These are phyloP conservation scores for Neosilurus hyrtlii DNA, from an alignment of 2,797 vertebrate genomes.

Conservation along the genomic window DNA sequence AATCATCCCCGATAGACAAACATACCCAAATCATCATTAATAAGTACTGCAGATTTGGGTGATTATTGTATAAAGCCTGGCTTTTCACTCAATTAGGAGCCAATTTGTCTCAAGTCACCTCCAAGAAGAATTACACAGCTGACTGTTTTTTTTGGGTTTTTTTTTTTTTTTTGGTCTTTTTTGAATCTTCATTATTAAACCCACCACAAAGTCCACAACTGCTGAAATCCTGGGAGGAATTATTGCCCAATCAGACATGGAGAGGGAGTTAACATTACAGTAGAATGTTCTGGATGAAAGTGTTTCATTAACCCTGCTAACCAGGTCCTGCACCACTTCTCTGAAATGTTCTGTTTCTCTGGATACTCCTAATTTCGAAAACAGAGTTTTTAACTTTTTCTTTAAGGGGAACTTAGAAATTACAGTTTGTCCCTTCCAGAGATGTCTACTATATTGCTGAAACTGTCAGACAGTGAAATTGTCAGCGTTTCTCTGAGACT, in stretches of 20 bases:
- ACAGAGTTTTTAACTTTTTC: not conserved
- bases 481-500: too few species aligned
- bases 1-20: constrained; percentile 16
- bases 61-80: constrained; percentile 4
- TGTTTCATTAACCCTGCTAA: not conserved
- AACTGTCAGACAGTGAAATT: too few species aligned
- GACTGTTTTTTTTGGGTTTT: too few species aligned
- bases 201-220: too few species aligned
- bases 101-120: constrained; percentile 27
- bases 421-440: too few species aligned
- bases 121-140: constrained; percentile 20
- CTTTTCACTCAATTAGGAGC: constrained; percentile 21
- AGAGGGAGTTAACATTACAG: not conserved
- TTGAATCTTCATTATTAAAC: too few species aligned
- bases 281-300: not conserved
- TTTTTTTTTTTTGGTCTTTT: not conserved
- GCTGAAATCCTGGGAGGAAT: not conserved
- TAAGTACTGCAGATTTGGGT: constrained; percentile 12
- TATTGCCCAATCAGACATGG: not conserved
- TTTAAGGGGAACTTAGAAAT: too few species aligned
- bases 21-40: constrained; percentile 12
- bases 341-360: not conserved
- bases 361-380: not conserved
- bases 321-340: not conserved
- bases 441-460: too few species aligned